Percentiles rank a stretch among this genome's conserved stretches.
Conservation (phyloP, 2,888 invertebrate species). For the Nycteola revayana region DNA sequence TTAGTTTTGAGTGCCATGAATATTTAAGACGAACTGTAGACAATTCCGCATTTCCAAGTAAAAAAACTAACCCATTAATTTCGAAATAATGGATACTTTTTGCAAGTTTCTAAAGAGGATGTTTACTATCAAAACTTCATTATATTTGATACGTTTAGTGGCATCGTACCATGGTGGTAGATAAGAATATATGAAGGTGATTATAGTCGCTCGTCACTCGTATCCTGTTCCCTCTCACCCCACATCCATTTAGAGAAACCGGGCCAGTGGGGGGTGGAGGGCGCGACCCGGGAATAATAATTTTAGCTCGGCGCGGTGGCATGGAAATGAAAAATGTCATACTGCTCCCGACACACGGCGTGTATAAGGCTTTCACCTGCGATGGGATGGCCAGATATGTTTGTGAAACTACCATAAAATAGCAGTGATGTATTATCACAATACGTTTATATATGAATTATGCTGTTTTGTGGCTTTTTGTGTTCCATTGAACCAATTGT, state of each 20-base stretch:
- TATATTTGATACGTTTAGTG: slow-evolving; percentile 6
- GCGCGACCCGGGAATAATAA: slow-evolving; percentile 51
- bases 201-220: slow-evolving; percentile 38
- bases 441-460: slow-evolving; percentile 28
- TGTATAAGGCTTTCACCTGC: slow-evolving; percentile 37
- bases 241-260: slow-evolving; percentile 35
- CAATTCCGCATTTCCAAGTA: slow-evolving; percentile 14
- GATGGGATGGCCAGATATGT: slow-evolving; percentile 32
- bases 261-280: slow-evolving; percentile 30
- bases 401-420: slow-evolving; percentile 34
- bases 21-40: slow-evolving; percentile 13
- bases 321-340: slow-evolving; percentile 60
- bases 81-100: slow-evolving; percentile 3
- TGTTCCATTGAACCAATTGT: no score
- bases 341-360: slow-evolving; percentile 33
- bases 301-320: slow-evolving; percentile 52
- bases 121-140: slow-evolving; percentile 1
- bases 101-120: slow-evolving; percentile 1
- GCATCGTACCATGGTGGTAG: slow-evolving; percentile 10
- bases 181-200: slow-evolving; percentile 15
- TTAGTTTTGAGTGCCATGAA: slow-evolving; percentile 14
- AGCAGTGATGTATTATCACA: slow-evolving; percentile 23
- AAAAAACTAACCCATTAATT: slow-evolving; percentile 2
- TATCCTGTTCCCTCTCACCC: slow-evolving; percentile 30
- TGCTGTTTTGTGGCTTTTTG: background rate